Evolutionary conservation across 2,113 vertebrate species (phyloP).

Genomic region (Atrichornis clamosus): DNA sequence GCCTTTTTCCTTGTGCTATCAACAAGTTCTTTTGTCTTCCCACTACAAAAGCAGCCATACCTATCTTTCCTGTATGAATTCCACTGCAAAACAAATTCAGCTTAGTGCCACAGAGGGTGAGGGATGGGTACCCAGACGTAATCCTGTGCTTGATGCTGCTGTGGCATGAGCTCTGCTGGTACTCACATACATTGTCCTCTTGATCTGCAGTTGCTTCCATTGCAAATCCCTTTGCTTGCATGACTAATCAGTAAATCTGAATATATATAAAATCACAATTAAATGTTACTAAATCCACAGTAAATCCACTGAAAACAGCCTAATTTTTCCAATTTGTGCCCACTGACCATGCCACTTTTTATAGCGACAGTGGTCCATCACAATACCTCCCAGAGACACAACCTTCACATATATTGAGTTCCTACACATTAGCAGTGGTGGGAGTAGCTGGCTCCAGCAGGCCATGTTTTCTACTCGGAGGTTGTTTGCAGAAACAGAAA

Average conservation of each 20-base stretch:
- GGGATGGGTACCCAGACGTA: neutral
- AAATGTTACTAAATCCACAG: neutral
- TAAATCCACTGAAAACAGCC: neutral
- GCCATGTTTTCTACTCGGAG: neutral
- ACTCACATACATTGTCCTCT: neutral
- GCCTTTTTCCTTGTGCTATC: neutral
- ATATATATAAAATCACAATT: neutral
- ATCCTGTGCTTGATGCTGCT: neutral
- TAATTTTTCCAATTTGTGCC: neutral
- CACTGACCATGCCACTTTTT: neutral
- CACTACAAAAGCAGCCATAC: neutral
- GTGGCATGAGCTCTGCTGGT: neutral
- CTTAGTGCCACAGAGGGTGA: neutral
- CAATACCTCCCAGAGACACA: neutral
- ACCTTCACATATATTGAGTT: fast-evolving
- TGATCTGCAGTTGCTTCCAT: neutral
- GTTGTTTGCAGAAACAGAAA: neutral
- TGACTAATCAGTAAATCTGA: neutral
- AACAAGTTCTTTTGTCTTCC: neutral
- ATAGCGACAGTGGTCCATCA: neutral
- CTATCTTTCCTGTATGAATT: neutral
- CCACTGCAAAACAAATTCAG: neutral
- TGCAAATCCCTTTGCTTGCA: neutral
- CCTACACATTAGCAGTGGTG: neutral
- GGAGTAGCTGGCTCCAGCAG: neutral